These are phyloP conservation scores for Mionectes macconnelli DNA, from an alignment of 2,113 vertebrate species.

Conservation along the genomic window DNA sequence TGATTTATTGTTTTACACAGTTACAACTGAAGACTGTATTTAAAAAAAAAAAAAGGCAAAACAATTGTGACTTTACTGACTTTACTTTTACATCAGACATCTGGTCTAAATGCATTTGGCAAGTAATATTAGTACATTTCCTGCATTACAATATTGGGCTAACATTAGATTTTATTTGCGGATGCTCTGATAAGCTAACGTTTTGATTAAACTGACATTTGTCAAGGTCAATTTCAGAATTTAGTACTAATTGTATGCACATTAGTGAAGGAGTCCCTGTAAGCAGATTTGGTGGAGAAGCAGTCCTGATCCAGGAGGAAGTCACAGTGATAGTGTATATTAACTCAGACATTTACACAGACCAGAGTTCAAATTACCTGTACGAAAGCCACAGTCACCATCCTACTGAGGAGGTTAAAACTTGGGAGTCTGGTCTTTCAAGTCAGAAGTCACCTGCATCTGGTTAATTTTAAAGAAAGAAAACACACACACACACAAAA, in stretches of 20 bases:
- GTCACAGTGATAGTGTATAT: neutral
- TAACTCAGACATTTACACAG: conserved; percentile 29
- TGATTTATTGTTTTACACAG: neutral
- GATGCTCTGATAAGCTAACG: conserved; percentile 37
- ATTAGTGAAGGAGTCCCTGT: neutral
- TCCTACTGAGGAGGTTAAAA: neutral
- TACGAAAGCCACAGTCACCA: neutral
- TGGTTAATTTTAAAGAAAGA: neutral
- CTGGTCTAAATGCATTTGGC: conserved; percentile 19
- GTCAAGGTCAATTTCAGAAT: conserved; percentile 20
- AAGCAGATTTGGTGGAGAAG: neutral
- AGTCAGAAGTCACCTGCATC: neutral
- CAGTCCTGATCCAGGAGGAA: neutral
- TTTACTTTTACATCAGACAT: conserved; percentile 30
- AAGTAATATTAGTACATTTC: conserved; percentile 32
- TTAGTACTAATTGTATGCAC: neutral
- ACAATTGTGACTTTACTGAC: neutral
- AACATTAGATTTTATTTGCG: conserved; percentile 32
- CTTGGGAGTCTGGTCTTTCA: neutral
- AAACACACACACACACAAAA: neutral
- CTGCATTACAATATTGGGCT: conserved; percentile 40
- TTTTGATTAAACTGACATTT: conserved; percentile 40
- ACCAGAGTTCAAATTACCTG: conserved; percentile 25
- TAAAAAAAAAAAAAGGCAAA: neutral
- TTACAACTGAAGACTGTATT: neutral